Percentiles rank a stretch among this genome's conserved stretches.
These are phyloP conservation scores for Cirrhinus molitorella DNA, from an alignment of 2,797 vertebrate species.

Conservation along the genomic window DNA sequence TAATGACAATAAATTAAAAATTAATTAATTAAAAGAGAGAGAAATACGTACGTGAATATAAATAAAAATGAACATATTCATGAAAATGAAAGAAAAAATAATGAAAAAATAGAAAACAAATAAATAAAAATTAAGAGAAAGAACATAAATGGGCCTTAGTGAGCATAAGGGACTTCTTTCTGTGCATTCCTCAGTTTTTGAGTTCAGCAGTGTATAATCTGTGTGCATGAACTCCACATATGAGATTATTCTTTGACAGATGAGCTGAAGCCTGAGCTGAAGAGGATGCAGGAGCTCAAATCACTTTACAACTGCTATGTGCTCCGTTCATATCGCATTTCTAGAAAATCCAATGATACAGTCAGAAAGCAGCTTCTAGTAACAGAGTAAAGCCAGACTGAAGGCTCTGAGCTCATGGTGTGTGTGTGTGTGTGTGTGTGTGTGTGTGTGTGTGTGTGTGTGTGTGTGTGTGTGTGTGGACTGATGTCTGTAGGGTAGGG, in stretches of 20 bases:
- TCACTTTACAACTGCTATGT: not conserved
- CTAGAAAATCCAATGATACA: conserved; percentile 35
- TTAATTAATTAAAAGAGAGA: no score
- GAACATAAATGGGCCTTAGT: no score
- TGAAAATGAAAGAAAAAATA: no score
- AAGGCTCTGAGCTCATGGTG: conserved; percentile 42
- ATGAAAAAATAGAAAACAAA: no score
- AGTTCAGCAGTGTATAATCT: not conserved
- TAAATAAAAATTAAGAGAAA: no score
- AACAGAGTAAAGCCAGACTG: conserved; percentile 3
- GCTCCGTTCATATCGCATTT: not conserved
- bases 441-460: conserved; percentile 47
- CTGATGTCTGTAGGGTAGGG: conserved; percentile 25
- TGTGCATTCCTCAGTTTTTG: not conserved
- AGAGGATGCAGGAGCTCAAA: conserved; percentile 11
- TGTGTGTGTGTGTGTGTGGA: conserved; percentile 26
- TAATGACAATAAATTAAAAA: no score
- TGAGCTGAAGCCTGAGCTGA: not conserved
- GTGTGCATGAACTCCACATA: conserved; percentile 1
- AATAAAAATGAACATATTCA: no score
- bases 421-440: conserved; percentile 64
- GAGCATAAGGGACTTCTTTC: not conserved
- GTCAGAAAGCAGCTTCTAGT: conserved; percentile 5
- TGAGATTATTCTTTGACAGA: conserved; percentile 18
- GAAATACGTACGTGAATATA: no score